Base-by-base conservation (phyloP, 2,113 vertebrate genomes). In the Pteropus alecto region DNA sequence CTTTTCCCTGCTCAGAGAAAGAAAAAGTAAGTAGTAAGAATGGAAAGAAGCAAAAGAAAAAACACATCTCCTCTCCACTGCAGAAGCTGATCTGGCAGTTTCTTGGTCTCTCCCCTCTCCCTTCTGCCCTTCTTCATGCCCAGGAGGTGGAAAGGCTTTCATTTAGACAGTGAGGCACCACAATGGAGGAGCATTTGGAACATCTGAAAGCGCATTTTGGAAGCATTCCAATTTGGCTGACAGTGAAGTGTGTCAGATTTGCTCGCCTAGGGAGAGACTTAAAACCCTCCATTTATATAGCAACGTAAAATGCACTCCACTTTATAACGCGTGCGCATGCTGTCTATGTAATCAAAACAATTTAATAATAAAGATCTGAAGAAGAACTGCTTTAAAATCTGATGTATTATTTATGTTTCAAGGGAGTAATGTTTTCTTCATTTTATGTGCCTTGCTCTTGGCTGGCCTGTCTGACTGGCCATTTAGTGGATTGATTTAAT, bases 151-250 rank as follows among this genome's bases (percentile, higher is more conserved):
- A 21, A 82, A 95, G 63, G 7, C 12, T n/a, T 82, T 58, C 91
- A 13, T 51, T 67, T 43, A 92, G 89, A 96, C 83, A 95, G 33
- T 1, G 54, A 94, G 93, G 95, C 92, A 89, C 51, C 46, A 87
- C 46, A 56, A 51, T 6, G 54, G 63, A 87, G 86, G 30, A 33
- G 46, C 67, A 81, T 67, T 70, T 82, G 78, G 18, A 87, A 63
- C 38, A 54, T 68, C 63, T 74, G 33, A 84, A 93, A 94, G 65
- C 48, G 41, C 22, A 1, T 56, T 73, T 67, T 96, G 84, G 95
- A 95, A 77, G 35, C n/a, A 48, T 56, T 81, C 90, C 96, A 96
- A n/a, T n/a, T 22, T 0, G 1, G 63, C 51, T 46, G 28, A 58
- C 70, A 81, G 68, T 65, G 60, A 95, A 87, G 51, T 71, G 26